Conservation (phyloP, 2,797 vertebrate genomes). For the Micromesistius poutassou region DNA sequence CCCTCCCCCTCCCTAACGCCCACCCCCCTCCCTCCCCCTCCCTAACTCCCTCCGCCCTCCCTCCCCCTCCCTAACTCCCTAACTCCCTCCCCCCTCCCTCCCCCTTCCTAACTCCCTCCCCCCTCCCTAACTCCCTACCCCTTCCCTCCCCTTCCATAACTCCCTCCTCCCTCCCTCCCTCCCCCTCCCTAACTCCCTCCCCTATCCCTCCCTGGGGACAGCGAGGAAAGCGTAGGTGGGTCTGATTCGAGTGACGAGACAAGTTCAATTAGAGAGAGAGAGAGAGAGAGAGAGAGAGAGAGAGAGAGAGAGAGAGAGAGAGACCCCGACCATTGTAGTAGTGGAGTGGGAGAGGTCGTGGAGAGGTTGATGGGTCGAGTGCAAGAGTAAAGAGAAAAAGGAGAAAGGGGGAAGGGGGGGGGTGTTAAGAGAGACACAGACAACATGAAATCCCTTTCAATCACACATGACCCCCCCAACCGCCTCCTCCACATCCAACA, state of each 20-base stretch:
- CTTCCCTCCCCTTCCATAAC: too few species aligned
- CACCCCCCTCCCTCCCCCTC: too few species aligned
- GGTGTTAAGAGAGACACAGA: slow-evolving; percentile 5
- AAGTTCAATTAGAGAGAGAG: slow-evolving; percentile 43
- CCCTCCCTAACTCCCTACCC: too few species aligned
- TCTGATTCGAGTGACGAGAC: slow-evolving; percentile 24
- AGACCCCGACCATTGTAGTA: slow-evolving; percentile 16
- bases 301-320: slow-evolving; percentile 27
- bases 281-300: slow-evolving; percentile 23
- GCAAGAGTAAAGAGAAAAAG: slow-evolving; percentile 27
- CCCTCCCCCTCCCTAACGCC: not conserved
- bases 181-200: too few species aligned
- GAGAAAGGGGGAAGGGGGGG: slow-evolving; percentile 11
- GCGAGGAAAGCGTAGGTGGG: slow-evolving; percentile 1
- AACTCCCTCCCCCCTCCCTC: too few species aligned
- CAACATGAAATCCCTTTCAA: slow-evolving; percentile 36
- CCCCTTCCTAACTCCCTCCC: too few species aligned
- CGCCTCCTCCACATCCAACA: not conserved
- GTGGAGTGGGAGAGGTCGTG: slow-evolving; percentile 38
- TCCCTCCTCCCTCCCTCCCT: too few species aligned
- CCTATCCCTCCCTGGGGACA: not conserved
- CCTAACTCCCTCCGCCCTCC: too few species aligned
- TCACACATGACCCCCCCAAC: slow-evolving; percentile 32
- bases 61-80: too few species aligned
- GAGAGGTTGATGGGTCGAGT: slow-evolving; percentile 44